These are phyloP conservation scores for Penaeus monodon DNA, from an alignment of 2,888 invertebrate genomes.

Conservation along the genomic window DNA sequence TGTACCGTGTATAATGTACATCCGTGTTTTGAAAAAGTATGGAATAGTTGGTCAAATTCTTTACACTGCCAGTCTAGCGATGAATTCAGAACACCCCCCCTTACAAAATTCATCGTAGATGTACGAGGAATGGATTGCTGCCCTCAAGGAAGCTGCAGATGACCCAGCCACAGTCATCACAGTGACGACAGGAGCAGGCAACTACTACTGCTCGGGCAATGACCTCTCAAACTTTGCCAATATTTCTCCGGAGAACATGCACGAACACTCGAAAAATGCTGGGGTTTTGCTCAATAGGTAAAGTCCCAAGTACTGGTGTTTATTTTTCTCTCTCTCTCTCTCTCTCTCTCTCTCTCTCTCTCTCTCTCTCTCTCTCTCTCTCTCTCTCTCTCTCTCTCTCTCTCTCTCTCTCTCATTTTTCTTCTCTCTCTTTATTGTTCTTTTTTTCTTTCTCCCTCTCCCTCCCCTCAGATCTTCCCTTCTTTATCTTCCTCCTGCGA, in stretches of 20 bases:
- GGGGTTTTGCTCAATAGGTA: too few relatives aligned
- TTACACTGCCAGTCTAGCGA: too few relatives aligned
- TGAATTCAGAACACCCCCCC: too few relatives aligned
- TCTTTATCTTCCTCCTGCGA: not conserved
- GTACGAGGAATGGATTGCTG: conserved; percentile 77
- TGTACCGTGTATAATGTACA: too few relatives aligned
- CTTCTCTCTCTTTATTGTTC: not conserved
- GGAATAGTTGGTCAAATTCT: too few relatives aligned
- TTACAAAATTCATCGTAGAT: conserved; percentile 71
- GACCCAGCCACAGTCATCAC: conserved; percentile 79
- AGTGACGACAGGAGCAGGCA: conserved; percentile 84
- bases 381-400: not conserved
- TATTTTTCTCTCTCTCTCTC: too few relatives aligned
- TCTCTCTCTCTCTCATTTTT: not conserved
- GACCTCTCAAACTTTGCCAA: conserved; percentile 75
- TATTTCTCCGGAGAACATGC: conserved; percentile 66
- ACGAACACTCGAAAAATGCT: too few relatives aligned
- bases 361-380: not conserved
- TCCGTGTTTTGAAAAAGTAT: too few relatives aligned
- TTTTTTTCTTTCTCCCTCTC: not conserved
- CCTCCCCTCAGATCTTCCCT: not conserved
- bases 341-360: not conserved
- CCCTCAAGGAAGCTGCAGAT: conserved; percentile 78
- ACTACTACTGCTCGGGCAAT: conserved; percentile 88
- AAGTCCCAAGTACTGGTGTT: too few relatives aligned